phyloP scores from a whole-genome alignment of 2,888 invertebrate species.

The Chaetoderma sp. region DNA sequence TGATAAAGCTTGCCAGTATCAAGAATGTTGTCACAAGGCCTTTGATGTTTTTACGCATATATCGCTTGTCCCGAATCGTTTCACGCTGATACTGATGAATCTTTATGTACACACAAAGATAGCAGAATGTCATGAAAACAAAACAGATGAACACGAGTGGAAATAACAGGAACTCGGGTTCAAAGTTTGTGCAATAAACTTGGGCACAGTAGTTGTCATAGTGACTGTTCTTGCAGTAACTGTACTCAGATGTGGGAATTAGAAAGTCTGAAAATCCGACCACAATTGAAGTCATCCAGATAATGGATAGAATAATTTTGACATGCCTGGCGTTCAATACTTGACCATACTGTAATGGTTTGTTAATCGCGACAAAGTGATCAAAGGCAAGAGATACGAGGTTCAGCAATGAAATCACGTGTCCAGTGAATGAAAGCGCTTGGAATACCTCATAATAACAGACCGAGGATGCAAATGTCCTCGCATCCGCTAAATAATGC shows the following conservation, averaged over 20 bases:
- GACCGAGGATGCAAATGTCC: too few species aligned
- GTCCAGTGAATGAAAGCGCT: slow-evolving; percentile 49
- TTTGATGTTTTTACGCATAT: slow-evolving; percentile 46
- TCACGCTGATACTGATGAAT: slow-evolving; percentile 20
- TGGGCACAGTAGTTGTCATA: slow-evolving; percentile 55
- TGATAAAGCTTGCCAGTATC: slow-evolving; percentile 52
- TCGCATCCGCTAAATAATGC: too few species aligned
- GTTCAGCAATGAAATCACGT: slow-evolving; percentile 51
- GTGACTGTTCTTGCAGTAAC: slow-evolving; percentile 23
- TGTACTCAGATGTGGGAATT: slow-evolving; percentile 9
- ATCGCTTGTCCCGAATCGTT: slow-evolving; percentile 2
- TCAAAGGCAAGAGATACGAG: slow-evolving; percentile 52
- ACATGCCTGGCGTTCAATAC: slow-evolving; percentile 42
- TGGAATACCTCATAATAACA: slow-evolving; percentile 49
- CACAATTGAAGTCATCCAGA: slow-evolving; percentile 46
- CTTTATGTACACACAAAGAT: slow-evolving; percentile 42
- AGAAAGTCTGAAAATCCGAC: slow-evolving; percentile 46
- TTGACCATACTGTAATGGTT: slow-evolving; percentile 45
- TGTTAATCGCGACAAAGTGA: slow-evolving; percentile 53
- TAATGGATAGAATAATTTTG: slow-evolving; percentile 36
- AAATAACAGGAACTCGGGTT: slow-evolving; percentile 54
- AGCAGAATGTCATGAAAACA: slow-evolving; percentile 48
- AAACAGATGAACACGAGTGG: slow-evolving; percentile 47
- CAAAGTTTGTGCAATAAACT: slow-evolving; percentile 47
- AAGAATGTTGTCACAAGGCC: slow-evolving; percentile 54